Percentiles rank a stretch among this genome's conserved stretches.
Evolutionary conservation across 2,888 invertebrate genomes (phyloP).

Genomic region (Andrena minutula): DNA sequence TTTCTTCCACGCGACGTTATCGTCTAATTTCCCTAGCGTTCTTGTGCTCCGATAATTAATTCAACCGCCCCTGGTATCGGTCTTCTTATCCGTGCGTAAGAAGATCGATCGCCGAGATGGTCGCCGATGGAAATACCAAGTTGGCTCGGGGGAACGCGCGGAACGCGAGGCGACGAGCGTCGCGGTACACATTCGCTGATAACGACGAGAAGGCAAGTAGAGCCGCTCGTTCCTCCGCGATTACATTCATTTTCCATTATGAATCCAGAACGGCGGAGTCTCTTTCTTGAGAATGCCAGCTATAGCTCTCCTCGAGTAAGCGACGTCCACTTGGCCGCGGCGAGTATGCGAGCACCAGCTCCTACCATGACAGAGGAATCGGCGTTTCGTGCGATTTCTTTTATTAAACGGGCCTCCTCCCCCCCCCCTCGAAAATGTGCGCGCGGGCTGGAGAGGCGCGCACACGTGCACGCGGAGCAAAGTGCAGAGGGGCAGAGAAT

Average conservation of each 20-base stretch:
- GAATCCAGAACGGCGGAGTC: constrained; percentile 31
- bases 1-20: constrained; percentile 31
- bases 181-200: background rate
- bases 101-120: constrained; percentile 51
- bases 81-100: constrained; percentile 33
- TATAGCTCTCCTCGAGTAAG: background rate
- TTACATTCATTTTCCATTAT: constrained; percentile 35
- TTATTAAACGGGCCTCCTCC: constrained; percentile 64
- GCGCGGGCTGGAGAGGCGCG: constrained; percentile 16
- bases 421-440: constrained; percentile 57
- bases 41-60: constrained; percentile 40
- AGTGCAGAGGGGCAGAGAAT: constrained; percentile 36
- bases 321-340: background rate
- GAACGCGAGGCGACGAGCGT: background rate
- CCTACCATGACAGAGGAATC: constrained; percentile 22
- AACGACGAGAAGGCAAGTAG: background rate
- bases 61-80: constrained; percentile 29
- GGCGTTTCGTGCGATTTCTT: constrained; percentile 70
- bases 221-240: constrained; percentile 17
- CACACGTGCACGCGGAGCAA: constrained; percentile 45
- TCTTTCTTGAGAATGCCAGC: background rate
- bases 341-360: background rate
- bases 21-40: constrained; percentile 46
- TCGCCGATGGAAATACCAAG: constrained; percentile 17
- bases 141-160: background rate